Base-by-base conservation (phyloP, 2,888 invertebrate species). In the Netelia virgata region DNA sequence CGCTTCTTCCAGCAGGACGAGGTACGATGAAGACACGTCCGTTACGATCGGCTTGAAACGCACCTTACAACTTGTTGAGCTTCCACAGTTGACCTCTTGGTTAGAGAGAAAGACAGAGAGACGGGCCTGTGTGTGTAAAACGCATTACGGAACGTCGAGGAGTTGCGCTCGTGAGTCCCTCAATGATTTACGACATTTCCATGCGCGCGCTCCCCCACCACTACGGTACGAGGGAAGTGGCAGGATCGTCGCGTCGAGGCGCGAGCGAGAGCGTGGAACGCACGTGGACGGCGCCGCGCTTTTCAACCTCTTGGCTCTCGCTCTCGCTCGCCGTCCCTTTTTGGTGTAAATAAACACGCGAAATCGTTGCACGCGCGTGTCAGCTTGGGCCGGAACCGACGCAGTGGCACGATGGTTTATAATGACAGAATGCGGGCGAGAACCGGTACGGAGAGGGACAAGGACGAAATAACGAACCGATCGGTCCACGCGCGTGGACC, bases 401-500 rank as follows among this genome's bases (percentile, higher is more conserved):
- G 77, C 53, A 82, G 79, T 66, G 77, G 77, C 59, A 47, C 68
- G 36, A 59, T 61, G 41, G 41, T 16, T n/a, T 41, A 50, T 73
- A 41, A 61, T 61, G 70, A 14, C 63, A 55, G 63, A 79, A 72
- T 66, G 64, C 57, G 63, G 43, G 3, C 57, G 50, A 70, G 79
- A 75, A 14, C 14, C 47, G 47, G 10, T 14, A 10, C 2, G 47
- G 14, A 14, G 75, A 81, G 82, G 70, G 64, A 84, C 16, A 81
- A 74, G 75, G 53, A 64, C 66, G 72, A 79, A 57, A 82, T 80
- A 84, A 74, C 76, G 73, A 72, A 85, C 82, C 82, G 88, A 86
- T 86, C 87, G 87, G 89, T 89, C 72, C 18, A 73, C 64, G 57
- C 79, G 88, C 91, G 92, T 90, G 90, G 91, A n/a, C n/a, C n/a